Conservation (phyloP, 2,797 vertebrate genomes). For the Eulemur mongoz region DNA sequence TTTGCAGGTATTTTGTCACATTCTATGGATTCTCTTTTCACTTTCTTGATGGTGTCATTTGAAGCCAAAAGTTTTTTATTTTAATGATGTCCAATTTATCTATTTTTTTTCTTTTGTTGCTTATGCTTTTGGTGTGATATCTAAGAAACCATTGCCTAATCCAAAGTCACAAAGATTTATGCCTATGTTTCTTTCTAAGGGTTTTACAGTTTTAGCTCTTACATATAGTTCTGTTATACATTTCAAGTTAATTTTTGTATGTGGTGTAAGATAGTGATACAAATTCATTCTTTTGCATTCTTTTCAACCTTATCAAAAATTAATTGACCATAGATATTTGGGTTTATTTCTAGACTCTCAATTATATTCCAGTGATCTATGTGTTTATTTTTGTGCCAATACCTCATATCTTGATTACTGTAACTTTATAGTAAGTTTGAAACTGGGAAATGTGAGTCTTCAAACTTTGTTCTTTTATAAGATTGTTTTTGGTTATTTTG, state of each 20-base stretch:
- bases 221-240: neutral
- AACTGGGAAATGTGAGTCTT: neutral
- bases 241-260: neutral
- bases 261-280: neutral
- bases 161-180: neutral
- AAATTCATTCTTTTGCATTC: neutral
- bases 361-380: neutral
- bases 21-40: neutral
- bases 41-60: neutral
- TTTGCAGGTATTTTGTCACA: neutral
- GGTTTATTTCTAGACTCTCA: neutral
- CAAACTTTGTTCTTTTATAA: neutral
- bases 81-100: neutral
- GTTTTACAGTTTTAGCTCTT: neutral
- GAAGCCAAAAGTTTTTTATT: neutral
- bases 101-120: neutral
- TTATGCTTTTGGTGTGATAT: neutral
- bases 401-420: neutral
- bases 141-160: neutral
- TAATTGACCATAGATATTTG: neutral
- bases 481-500: neutral
- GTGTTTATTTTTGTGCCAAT: neutral
- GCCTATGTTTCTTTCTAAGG: neutral
- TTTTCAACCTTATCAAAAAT: neutral
- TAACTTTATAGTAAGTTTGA: neutral